A percentile compares a stretch with the other conserved stretches of the same genome.
These are phyloP conservation scores for Philaenus spumarius DNA, from an alignment of 1,140 invertebrate genomes.

Conservation along the genomic window DNA sequence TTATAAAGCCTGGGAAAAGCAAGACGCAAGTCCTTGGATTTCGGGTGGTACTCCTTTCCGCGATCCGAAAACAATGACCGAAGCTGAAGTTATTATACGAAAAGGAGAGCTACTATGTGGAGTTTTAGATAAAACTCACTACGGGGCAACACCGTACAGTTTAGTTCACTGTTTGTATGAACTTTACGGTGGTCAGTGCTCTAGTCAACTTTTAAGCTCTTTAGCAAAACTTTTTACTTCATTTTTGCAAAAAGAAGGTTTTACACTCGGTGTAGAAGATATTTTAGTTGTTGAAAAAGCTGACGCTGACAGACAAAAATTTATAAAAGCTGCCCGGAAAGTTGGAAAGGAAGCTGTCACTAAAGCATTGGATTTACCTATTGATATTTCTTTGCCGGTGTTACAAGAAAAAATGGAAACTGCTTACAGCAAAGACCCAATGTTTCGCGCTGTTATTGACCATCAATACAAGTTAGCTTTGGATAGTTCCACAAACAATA, in stretches of 20 bases:
- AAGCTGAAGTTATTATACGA: constrained; percentile 86
- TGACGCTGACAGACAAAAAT: constrained; percentile 61
- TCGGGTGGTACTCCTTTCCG: constrained; percentile 51
- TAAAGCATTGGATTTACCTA: constrained; percentile 61
- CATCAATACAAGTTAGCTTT: constrained; percentile 76
- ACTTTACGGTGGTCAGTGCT: constrained; percentile 84
- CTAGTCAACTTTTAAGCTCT: constrained; percentile 74
- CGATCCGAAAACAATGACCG: constrained; percentile 64
- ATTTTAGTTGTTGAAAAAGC: constrained; percentile 74
- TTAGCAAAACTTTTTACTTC: constrained; percentile 89
- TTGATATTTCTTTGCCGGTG: constrained; percentile 44
- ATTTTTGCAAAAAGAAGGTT: constrained; percentile 83
- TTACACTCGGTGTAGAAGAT: constrained; percentile 92
- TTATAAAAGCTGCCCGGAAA: constrained; percentile 58
- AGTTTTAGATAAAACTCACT: constrained; percentile 96
- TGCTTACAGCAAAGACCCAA: constrained; percentile 63
- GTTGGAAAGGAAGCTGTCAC: constrained; percentile 52
- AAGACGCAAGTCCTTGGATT: constrained; percentile 48
- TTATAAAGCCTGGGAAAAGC: constrained; percentile 65
- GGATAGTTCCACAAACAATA: constrained; percentile 81
- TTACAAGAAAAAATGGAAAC: constrained; percentile 62
- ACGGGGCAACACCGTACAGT: constrained; percentile 90
- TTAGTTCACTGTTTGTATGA: constrained; percentile 91
- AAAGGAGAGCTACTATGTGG: constrained; percentile 85
- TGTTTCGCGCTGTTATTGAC: constrained; percentile 75